phyloP scores from a whole-genome alignment of 2,888 invertebrate genomes.

The Andrena flavipes region DNA sequence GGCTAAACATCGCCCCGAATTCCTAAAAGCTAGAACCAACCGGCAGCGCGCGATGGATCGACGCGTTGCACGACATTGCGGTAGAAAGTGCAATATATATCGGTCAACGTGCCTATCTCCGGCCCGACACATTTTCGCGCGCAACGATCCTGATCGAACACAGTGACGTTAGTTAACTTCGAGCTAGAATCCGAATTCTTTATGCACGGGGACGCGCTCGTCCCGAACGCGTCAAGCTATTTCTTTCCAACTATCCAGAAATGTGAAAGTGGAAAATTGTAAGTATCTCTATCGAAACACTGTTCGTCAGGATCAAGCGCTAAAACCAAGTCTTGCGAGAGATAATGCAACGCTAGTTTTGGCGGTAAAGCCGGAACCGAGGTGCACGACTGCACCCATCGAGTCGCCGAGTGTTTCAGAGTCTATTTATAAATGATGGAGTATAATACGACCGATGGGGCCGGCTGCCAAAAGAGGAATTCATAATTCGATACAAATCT shows the following conservation, averaged over 20 bases:
- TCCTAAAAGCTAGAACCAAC: not conserved
- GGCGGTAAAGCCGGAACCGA: slow-evolving; percentile 34
- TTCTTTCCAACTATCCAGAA: no score
- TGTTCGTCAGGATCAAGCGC: not conserved
- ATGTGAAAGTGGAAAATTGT: not conserved
- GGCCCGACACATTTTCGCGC: slow-evolving; percentile 40
- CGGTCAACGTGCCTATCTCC: slow-evolving; percentile 42
- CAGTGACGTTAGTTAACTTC: not conserved
- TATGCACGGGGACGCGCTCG: not conserved
- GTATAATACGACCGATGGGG: not conserved
- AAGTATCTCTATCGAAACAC: not conserved
- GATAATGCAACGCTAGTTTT: slow-evolving; percentile 14
- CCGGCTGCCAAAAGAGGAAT: slow-evolving; percentile 33
- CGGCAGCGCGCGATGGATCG: not conserved
- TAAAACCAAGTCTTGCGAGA: not conserved
- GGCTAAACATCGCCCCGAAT: not conserved
- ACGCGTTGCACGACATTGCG: slow-evolving; percentile 44
- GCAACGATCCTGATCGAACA: not conserved
- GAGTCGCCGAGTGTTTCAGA: not conserved
- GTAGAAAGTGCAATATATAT: slow-evolving; percentile 54
- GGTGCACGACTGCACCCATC: not conserved
- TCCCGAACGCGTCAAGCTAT: not conserved
- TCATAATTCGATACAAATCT: slow-evolving; percentile 13
- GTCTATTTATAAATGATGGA: slow-evolving; percentile 23
- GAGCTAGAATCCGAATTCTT: not conserved